Conservation (phyloP, 2,888 invertebrate genomes). For the Pachycephus smyrnensis region DNA sequence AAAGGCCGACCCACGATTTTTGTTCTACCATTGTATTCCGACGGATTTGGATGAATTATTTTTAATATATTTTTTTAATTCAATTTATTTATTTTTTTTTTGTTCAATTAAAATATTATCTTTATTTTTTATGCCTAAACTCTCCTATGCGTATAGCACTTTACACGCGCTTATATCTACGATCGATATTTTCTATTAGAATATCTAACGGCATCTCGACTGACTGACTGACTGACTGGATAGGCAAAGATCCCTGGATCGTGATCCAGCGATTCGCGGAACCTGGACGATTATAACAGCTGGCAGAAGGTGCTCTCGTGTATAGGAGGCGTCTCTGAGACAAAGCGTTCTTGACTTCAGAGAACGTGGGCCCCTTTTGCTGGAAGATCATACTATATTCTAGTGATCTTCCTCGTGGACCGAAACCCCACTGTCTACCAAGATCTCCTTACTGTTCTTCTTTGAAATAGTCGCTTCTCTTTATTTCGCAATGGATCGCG, state of each 20-base stretch:
- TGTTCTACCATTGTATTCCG: not conserved
- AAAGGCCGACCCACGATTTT: not conserved
- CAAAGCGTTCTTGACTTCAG: conserved; percentile 14
- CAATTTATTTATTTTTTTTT: not conserved
- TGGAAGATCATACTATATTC: conserved; percentile 17
- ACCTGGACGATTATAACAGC: not conserved
- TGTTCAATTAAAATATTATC: not conserved
- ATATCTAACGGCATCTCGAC: not conserved
- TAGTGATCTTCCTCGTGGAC: conserved; percentile 14
- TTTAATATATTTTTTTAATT: not conserved
- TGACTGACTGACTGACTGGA: not conserved
- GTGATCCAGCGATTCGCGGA: conserved; percentile 6
- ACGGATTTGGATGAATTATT: not conserved
- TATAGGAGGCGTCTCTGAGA: conserved; percentile 7
- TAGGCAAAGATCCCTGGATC: not conserved
- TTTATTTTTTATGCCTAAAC: not conserved
- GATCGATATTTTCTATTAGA: not conserved
- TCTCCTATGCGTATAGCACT: not conserved
- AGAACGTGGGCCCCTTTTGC: conserved; percentile 19
- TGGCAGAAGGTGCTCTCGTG: conserved; percentile 4
- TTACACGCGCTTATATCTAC: not conserved
- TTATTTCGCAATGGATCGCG: not conserved
- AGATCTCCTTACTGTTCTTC: not conserved
- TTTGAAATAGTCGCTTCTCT: not conserved
- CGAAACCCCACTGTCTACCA: conserved; percentile 9